Base-by-base conservation (phyloP, 2,113 vertebrate genomes). In the Malurus melanocephalus region DNA sequence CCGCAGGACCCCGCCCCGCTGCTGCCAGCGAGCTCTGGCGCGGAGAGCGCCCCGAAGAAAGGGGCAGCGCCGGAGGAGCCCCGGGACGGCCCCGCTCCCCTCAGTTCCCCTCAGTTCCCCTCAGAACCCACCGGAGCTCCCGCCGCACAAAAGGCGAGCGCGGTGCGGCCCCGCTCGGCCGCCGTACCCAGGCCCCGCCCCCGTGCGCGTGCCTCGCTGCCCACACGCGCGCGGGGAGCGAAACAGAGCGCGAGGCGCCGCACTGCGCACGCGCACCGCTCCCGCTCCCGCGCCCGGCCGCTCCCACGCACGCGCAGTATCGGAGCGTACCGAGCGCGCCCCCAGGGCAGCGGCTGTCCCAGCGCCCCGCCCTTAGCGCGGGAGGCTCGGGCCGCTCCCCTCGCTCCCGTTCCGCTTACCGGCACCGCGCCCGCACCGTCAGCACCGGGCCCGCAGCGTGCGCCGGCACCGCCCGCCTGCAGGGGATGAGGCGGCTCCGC, bases 21-120 rank as follows among this genome's bases (percentile, higher is more conserved):
- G n/a, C 28, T 68, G 5, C 11, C 48, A 16, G 38, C 1, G 6
- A 51, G 49, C 4, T 51, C 24, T 16, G 27, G 6, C 0, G 32
- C 6, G 18, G 27, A 22, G 9, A 38, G 10, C 0, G 22, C 12
- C 4, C 22, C 6, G 53, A 11, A 22, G 11, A 23, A 10, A 6
- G 32, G 38, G 26, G 21, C 22, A 16, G 8, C 1, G 5, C 46
- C 38, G n/a, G 35, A 13, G 0, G 38, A 10, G 38, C 38, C 38
- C 38, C 38, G 38, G 38, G 35, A 10, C 35, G 10, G 9, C 38
- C 38, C 38, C 9, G 12, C 40, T n/a, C 46, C 15, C 38, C 45
- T 35, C 33, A 35, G 38, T 10, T 3, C 14, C 46, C 40, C 64
- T 61, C 73, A 61, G 27, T 10, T 3, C 14, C 46, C 40, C 64